phyloP scores from a whole-genome alignment of 2,797 vertebrate species.

The Alexandromys oeconomus region DNA sequence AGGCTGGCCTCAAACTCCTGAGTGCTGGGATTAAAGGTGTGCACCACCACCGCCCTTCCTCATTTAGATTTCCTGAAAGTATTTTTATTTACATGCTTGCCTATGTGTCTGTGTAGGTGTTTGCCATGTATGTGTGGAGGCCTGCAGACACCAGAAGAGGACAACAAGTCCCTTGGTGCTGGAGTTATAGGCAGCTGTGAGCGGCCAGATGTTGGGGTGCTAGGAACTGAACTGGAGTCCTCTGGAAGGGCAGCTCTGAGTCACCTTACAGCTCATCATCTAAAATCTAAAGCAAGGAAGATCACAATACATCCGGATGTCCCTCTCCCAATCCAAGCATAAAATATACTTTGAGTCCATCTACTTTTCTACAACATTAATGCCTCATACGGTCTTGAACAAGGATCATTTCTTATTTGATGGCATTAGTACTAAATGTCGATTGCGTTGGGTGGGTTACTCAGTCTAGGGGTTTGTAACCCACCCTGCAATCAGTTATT shows the following conservation, averaged over 20 bases:
- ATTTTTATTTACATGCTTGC: not conserved
- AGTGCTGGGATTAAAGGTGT: too few species aligned
- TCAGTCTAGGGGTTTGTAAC: too few species aligned
- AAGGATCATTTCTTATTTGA: too few species aligned
- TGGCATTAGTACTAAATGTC: too few species aligned
- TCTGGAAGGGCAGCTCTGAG: not conserved
- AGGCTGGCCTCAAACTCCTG: not conserved
- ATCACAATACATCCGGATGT: not conserved
- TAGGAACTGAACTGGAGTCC: not conserved
- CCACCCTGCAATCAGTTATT: too few species aligned
- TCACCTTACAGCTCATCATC: not conserved
- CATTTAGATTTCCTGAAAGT: not conserved
- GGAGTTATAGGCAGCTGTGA: not conserved
- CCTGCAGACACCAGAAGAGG: not conserved
- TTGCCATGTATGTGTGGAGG: not conserved
- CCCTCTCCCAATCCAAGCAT: not conserved
- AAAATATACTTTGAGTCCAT: not conserved
- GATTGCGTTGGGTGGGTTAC: too few species aligned
- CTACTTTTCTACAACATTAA: not conserved
- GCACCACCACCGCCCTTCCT: too few species aligned
- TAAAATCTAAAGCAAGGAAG: not conserved
- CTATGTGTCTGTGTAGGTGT: not conserved
- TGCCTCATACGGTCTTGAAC: not conserved
- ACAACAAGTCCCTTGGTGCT: not conserved
- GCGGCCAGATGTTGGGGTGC: not conserved